Base-by-base conservation (phyloP, 2,113 vertebrate species). In the Hemichromis elongatus region DNA sequence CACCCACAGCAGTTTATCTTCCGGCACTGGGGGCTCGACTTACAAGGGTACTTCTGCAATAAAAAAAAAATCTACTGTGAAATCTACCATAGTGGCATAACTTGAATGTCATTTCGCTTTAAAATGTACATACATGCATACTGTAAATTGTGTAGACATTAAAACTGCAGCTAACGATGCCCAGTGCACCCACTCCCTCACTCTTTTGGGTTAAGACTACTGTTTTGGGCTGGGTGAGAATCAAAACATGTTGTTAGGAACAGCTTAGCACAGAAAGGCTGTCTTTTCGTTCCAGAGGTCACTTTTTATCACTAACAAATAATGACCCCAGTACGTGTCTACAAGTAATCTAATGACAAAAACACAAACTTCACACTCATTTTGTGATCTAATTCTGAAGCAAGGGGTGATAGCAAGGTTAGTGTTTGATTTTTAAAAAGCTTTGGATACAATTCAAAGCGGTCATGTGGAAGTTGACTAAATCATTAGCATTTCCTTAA, bases 181-280 rank as follows among this genome's bases (percentile, higher is more conserved):
- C 56, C n/a, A 37, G 33, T 37, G 56, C 26, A 53, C 14, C 2
- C 24, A 35, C 19, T 50, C 33, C 8, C 33, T 24, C 45, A 47
- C 11, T 28, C 37, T n/a, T 52, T 75, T 75, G 12, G 45, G 13
- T 83, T 40, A 70, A 77, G 45, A 70, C 56, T 37, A 37, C 28
- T 47, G 73, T 68, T 6, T 47, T 16, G 35, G 54, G 56, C 55
- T 53, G 35, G 9, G 40, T 84, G 37, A 40, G 55, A 75, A 83
- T 90, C 78, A 87, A 80, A 87, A 90, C 88, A 91, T 77, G 89
- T 82, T 88, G 63, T 83, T 37, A 24, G n/a, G 68, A 61, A 24
- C 18, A 79, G 85, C 73, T 88, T 88, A 84, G 40, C 21, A 16
- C 21, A 61, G 35, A 82, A 18, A 63, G 77, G 18, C 54, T 28